phyloP scores from a whole-genome alignment of 2,888 invertebrate species.

The Phortica magna region DNA sequence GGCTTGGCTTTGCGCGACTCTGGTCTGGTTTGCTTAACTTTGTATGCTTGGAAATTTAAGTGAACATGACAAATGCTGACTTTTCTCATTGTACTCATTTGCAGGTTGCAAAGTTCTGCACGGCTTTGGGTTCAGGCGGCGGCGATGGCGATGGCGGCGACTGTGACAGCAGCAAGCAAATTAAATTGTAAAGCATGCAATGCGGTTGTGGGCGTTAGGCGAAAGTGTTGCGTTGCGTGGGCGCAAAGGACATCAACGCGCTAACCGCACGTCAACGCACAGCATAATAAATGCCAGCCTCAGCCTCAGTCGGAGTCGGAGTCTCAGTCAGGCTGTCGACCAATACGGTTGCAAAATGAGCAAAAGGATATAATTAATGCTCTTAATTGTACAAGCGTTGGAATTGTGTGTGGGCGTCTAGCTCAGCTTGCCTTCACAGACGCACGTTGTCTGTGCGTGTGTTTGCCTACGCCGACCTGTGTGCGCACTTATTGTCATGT shows the following conservation, averaged over 20 bases:
- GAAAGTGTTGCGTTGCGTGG: not conserved
- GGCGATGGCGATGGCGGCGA: not conserved
- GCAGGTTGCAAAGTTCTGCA: not conserved
- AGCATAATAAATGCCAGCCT: slow-evolving; percentile 29
- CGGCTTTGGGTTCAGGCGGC: not conserved
- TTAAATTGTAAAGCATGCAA: slow-evolving; percentile 26
- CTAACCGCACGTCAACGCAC: slow-evolving; percentile 26
- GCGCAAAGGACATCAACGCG: slow-evolving; percentile 10
- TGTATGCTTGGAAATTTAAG: slow-evolving; percentile 30
- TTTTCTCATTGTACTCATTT: slow-evolving; percentile 13
- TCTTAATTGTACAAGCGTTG: slow-evolving; percentile 24
- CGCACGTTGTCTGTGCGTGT: not conserved
- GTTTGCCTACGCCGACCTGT: not conserved
- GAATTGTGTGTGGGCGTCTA: slow-evolving; percentile 4
- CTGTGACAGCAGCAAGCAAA: slow-evolving; percentile 10
- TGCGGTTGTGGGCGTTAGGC: not conserved
- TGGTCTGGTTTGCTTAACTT: slow-evolving; percentile 29
- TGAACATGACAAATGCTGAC: slow-evolving; percentile 33
- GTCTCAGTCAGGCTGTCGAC: not conserved
- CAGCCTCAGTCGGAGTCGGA: not conserved
- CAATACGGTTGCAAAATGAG: not conserved
- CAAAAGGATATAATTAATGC: slow-evolving; percentile 35
- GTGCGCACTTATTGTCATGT: too few species aligned
- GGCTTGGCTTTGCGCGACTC: not conserved
- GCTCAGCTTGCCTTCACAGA: not conserved